Evolutionary conservation across 2,797 vertebrate species (phyloP).

Genomic region (Orestias chungarensis): DNA sequence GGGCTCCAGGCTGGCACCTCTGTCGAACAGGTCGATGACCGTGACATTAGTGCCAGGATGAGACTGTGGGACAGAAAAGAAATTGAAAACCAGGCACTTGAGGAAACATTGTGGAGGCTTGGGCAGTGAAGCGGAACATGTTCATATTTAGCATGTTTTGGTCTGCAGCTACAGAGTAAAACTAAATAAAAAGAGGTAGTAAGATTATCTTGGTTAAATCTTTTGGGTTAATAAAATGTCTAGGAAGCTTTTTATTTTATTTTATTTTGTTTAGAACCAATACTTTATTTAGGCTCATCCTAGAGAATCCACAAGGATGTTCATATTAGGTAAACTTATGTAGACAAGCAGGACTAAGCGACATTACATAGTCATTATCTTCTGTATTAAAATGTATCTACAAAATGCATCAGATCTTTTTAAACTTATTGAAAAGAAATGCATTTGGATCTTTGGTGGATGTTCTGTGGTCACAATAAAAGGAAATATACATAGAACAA

Average conservation of each 20-base stretch:
- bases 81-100: background rate
- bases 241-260: slow-evolving; percentile 1
- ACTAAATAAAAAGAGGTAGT: slow-evolving; percentile 32
- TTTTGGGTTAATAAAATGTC: background rate
- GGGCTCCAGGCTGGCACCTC: slow-evolving; percentile 85
- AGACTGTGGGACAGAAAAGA: slow-evolving; percentile 74
- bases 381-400: background rate
- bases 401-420: background rate
- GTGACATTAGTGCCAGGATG: slow-evolving; percentile 90
- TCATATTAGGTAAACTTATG: background rate
- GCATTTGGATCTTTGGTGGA: no score
- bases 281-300: background rate
- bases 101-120: background rate
- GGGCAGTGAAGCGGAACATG: slow-evolving; percentile 17
- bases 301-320: background rate
- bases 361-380: background rate
- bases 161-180: background rate
- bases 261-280: no score
- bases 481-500: no score
- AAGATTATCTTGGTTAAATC: background rate
- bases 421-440: no score
- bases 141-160: slow-evolving; percentile 7
- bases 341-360: slow-evolving; percentile 4
- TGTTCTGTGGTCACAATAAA: no score
- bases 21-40: slow-evolving; percentile 89